Evolutionary conservation across 2,113 vertebrate genomes (phyloP).

Genomic region (Alligator mississippiensis): DNA sequence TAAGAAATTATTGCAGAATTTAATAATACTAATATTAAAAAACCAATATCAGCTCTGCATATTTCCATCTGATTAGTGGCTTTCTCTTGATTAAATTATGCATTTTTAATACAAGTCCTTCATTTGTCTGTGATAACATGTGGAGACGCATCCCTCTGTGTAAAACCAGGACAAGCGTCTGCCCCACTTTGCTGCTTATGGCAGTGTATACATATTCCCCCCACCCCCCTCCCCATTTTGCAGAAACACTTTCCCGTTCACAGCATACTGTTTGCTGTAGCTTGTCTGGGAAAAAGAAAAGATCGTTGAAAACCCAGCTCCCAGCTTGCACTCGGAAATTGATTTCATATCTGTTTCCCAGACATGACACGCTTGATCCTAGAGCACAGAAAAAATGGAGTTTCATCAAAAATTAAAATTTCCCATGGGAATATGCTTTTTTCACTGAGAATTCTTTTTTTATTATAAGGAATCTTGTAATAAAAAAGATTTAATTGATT

Average conservation of each 20-base stretch:
- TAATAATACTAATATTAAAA: constrained; percentile 72
- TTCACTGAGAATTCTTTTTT: neutral
- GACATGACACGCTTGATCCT: constrained; percentile 1
- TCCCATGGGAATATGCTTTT: neutral
- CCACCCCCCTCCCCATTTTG: neutral
- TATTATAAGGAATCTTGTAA: neutral
- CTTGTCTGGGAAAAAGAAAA: constrained; percentile 48
- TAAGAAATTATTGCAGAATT: constrained; percentile 53
- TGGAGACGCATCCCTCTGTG: neutral
- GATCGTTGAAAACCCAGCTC: constrained; percentile 44
- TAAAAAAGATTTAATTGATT: neutral
- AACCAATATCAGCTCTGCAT: constrained; percentile 57
- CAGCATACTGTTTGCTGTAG: neutral
- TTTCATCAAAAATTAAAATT: constrained; percentile 45
- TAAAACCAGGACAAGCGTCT: neutral
- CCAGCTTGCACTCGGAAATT: constrained; percentile 47
- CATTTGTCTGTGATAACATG: constrained; percentile 51
- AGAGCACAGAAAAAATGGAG: neutral
- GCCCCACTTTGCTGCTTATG: neutral
- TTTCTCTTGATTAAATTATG: constrained; percentile 78
- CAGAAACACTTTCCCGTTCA: neutral
- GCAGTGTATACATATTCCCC: constrained; percentile 42
- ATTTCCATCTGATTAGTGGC: constrained; percentile 72
- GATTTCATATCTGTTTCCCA: constrained; percentile 27
- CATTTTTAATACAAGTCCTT: constrained; percentile 73